Evolutionary conservation across 2,113 vertebrate genomes (phyloP).

Genomic region (Cottus gobio): DNA sequence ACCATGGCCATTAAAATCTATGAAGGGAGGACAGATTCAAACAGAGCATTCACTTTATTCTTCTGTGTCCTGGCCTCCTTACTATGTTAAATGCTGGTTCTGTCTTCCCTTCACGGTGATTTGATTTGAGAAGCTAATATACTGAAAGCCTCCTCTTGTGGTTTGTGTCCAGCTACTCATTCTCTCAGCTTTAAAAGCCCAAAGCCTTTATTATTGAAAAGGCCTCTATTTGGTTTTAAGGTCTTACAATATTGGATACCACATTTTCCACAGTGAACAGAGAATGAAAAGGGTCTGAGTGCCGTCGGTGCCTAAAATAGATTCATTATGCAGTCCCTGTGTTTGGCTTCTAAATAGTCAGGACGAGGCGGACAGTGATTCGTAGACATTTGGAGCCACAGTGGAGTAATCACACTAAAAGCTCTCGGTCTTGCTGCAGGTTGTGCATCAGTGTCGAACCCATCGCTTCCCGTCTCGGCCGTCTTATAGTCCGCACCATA

Average conservation of each 20-base stretch:
- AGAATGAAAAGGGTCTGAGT: conserved; percentile 63
- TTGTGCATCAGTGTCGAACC: neutral
- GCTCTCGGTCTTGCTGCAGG: conserved; percentile 14
- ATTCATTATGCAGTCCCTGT: conserved; percentile 55
- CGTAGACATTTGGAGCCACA: conserved; percentile 35
- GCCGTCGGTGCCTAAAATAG: conserved; percentile 32
- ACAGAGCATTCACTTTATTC: conserved; percentile 64
- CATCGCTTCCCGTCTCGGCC: neutral
- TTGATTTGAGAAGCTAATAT: conserved; percentile 80
- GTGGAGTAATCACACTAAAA: conserved; percentile 51
- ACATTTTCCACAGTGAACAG: conserved; percentile 49
- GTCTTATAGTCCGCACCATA: neutral
- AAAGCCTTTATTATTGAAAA: conserved; percentile 66
- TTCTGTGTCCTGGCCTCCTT: conserved; percentile 58
- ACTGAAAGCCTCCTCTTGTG: conserved; percentile 73
- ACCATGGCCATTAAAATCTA: conserved; percentile 64
- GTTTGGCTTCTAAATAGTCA: conserved; percentile 46
- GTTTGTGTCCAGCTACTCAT: conserved; percentile 60
- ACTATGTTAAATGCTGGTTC: conserved; percentile 62
- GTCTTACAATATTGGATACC: conserved; percentile 53
- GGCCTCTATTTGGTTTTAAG: conserved; percentile 64
- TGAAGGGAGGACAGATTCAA: conserved; percentile 60
- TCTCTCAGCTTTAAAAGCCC: conserved; percentile 74
- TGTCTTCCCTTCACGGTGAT: conserved; percentile 66
- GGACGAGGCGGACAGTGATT: conserved; percentile 28